Evolutionary conservation across 2,797 vertebrate genomes (phyloP).

Genomic region (Pangasius sanitwongsei): DNA sequence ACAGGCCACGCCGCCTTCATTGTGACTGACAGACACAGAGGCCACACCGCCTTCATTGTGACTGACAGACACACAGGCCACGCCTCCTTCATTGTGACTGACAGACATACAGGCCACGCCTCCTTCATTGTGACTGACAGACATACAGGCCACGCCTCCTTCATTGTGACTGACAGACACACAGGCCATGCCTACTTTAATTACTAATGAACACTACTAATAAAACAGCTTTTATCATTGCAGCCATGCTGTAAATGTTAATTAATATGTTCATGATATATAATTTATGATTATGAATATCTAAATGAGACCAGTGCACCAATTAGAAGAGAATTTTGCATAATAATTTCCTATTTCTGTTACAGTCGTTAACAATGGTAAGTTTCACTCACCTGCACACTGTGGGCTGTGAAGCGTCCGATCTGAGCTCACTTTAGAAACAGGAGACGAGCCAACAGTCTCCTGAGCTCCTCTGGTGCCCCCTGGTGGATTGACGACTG

Average conservation of each 20-base stretch:
- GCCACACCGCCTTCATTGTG: not conserved
- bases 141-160: not conserved
- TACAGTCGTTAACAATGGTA: no score
- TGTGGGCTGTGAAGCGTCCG: not conserved
- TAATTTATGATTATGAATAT: not conserved
- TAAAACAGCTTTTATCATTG: not conserved
- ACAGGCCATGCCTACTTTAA: not conserved
- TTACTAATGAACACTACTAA: not conserved
- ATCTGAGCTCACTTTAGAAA: constrained; percentile 21
- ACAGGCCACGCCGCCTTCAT: not conserved
- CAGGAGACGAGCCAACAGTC: not conserved
- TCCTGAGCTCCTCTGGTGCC: constrained; percentile 9
- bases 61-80: not conserved
- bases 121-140: not conserved
- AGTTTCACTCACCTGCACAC: constrained; percentile 40
- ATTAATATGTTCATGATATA: not conserved
- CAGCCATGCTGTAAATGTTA: not conserved
- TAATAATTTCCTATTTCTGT: not conserved
- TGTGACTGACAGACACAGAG: not conserved
- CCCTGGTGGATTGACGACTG: constrained; percentile 17
- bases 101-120: not conserved
- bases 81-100: not conserved
- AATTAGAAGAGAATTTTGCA: not conserved
- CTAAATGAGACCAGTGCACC: not conserved
- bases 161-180: not conserved